Evolutionary conservation across 2,113 vertebrate species (phyloP).

Genomic region (Carollia perspicillata): DNA sequence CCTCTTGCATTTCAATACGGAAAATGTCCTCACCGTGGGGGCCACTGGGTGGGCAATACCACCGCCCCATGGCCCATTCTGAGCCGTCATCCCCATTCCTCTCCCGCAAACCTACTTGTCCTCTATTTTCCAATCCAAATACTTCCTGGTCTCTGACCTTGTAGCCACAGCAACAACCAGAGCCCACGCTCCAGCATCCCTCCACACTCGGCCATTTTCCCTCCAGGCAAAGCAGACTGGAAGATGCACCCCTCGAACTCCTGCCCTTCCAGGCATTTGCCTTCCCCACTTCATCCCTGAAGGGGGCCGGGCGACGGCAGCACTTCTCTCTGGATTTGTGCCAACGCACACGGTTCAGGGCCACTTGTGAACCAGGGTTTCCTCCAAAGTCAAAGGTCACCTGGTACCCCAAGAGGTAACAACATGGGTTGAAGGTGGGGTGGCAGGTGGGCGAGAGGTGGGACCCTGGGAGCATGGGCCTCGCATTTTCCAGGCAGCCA

Average conservation of each 20-base stretch:
- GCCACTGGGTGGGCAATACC: background rate
- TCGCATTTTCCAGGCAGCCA: background rate
- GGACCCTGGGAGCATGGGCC: background rate
- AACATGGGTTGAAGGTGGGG: background rate
- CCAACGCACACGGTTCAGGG: background rate
- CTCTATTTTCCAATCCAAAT: background rate
- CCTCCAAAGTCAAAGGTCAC: background rate
- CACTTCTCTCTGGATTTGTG: background rate
- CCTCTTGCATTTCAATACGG: background rate
- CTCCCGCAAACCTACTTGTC: background rate
- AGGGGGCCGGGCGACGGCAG: background rate
- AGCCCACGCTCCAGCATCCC: background rate
- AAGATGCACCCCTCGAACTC: background rate
- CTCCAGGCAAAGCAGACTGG: background rate
- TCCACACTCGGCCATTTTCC: background rate
- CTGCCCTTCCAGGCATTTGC: background rate
- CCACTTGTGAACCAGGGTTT: background rate
- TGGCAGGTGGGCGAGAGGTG: accelerated
- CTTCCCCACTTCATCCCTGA: background rate
- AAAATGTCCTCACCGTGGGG: background rate
- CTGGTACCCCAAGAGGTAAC: too few relatives aligned
- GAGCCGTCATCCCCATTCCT: background rate
- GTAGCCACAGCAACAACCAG: background rate
- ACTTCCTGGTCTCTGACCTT: background rate
- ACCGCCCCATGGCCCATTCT: background rate